phyloP scores from a whole-genome alignment of 2,888 invertebrate genomes.

The Panzeria rudis region DNA sequence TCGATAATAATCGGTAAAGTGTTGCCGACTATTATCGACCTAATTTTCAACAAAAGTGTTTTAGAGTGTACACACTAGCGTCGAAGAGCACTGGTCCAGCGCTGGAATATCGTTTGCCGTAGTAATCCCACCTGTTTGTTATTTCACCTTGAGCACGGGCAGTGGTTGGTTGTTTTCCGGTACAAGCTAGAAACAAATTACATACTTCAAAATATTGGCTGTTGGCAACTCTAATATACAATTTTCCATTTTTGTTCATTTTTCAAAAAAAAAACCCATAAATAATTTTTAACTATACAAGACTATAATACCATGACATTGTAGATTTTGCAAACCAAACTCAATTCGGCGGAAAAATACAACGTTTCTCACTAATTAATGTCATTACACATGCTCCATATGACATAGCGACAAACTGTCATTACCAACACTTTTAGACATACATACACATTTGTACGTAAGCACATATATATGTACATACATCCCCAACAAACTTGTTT shows the following conservation, averaged over 20 bases:
- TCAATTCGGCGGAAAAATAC: constrained; percentile 26
- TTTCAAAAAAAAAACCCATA: constrained; percentile 38
- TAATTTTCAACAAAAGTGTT: no score
- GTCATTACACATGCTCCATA: constrained; percentile 83
- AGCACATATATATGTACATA: neutral
- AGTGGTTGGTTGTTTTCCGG: no score
- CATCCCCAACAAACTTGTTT: constrained; percentile 45
- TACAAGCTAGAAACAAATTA: no score
- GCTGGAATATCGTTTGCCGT: no score
- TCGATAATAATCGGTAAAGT: no score
- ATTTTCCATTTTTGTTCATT: neutral
- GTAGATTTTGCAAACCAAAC: constrained; percentile 37
- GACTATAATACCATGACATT: neutral
- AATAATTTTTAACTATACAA: constrained; percentile 33
- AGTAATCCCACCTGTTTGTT: no score
- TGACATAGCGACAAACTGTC: constrained; percentile 76
- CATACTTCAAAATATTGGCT: neutral
- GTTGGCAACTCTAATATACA: constrained; percentile 20
- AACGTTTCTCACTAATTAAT: constrained; percentile 82
- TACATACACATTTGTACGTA: neutral
- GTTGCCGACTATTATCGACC: no score
- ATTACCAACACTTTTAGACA: constrained; percentile 67
- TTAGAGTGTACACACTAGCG: no score
- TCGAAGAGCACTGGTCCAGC: no score
- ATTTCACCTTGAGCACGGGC: no score